Conservation (phyloP, 2,797 vertebrate species). For the Sebastes hubbsi region DNA sequence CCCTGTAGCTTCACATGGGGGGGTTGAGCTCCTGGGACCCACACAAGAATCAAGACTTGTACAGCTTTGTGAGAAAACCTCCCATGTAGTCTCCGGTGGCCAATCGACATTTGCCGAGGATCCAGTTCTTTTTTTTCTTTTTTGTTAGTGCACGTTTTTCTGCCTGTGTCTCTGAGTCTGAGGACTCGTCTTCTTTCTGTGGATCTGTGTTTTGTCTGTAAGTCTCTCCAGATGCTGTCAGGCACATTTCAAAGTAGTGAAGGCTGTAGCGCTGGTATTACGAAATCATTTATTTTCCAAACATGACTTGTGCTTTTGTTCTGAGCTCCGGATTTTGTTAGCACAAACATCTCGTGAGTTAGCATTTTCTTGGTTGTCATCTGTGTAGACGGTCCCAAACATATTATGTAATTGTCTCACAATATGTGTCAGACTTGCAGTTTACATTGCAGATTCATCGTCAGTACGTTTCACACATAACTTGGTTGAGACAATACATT, state of each 20-base stretch:
- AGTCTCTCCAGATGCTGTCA: not conserved
- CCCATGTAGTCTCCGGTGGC: conserved; percentile 73
- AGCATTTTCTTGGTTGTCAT: conserved; percentile 12
- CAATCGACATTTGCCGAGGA: conserved; percentile 87
- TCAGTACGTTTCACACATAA: not conserved
- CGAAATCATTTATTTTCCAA: conserved; percentile 37
- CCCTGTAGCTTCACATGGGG: conserved; percentile 75
- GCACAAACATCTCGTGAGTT: not conserved
- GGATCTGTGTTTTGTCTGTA: not conserved
- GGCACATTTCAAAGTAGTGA: conserved; percentile 73
- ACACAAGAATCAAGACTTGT: conserved; percentile 81
- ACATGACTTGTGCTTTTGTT: conserved; percentile 63
- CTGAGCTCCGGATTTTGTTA: conserved; percentile 19
- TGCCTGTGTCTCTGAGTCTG: conserved; percentile 60
- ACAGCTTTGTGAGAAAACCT: conserved; percentile 84
- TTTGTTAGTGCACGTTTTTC: conserved; percentile 73
- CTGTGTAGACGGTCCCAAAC: not conserved
- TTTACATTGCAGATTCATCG: not conserved
- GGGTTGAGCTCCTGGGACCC: conserved; percentile 82
- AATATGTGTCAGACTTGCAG: not conserved
- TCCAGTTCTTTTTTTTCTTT: conserved; percentile 75
- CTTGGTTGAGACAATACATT: not conserved
- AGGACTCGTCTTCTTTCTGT: conserved; percentile 8
- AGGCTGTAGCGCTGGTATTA: conserved; percentile 52
- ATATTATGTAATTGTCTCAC: not conserved